Evolutionary conservation across 2,888 invertebrate species (phyloP).

Genomic region (Andrena chrysosceles): DNA sequence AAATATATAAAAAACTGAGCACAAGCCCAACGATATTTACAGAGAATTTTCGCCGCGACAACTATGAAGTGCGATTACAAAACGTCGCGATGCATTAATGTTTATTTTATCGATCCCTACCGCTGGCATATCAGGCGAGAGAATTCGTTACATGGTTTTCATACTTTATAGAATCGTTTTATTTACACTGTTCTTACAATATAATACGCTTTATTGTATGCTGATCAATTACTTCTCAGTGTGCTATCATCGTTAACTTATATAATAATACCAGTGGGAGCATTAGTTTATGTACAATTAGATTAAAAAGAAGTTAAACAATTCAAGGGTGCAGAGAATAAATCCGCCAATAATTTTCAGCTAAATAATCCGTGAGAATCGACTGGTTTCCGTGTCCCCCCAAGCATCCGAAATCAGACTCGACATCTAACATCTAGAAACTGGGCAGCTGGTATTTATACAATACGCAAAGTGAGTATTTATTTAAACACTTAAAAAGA

Average conservation of each 20-base stretch:
- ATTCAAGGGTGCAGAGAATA: neutral
- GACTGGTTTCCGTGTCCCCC: neutral
- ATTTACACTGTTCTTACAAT: slow-evolving; percentile 83
- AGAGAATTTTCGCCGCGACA: slow-evolving; percentile 32
- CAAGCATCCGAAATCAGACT: slow-evolving; percentile 2
- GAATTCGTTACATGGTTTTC: slow-evolving; percentile 35
- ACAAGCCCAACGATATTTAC: neutral
- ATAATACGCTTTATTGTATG: slow-evolving; percentile 64
- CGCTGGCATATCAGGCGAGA: slow-evolving; percentile 19
- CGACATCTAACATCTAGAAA: slow-evolving; percentile 11
- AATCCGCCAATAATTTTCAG: slow-evolving; percentile 13
- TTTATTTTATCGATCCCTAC: slow-evolving; percentile 29
- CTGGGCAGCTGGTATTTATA: slow-evolving; percentile 16
- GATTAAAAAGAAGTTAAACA: slow-evolving; percentile 38
- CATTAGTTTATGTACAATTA: slow-evolving; percentile 66
- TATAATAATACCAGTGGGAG: slow-evolving; percentile 69
- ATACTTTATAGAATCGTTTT: slow-evolving; percentile 75
- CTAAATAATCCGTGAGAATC: slow-evolving; percentile 13
- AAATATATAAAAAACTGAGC: neutral
- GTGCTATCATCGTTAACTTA: slow-evolving; percentile 68
- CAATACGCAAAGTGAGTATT: slow-evolving; percentile 46
- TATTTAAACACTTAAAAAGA: slow-evolving; percentile 37
- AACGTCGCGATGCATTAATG: slow-evolving; percentile 43
- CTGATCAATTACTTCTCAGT: slow-evolving; percentile 60
- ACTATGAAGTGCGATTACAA: slow-evolving; percentile 54